Base-by-base conservation (phyloP, 1,140 invertebrate species). In the Papilio dardanus region DNA sequence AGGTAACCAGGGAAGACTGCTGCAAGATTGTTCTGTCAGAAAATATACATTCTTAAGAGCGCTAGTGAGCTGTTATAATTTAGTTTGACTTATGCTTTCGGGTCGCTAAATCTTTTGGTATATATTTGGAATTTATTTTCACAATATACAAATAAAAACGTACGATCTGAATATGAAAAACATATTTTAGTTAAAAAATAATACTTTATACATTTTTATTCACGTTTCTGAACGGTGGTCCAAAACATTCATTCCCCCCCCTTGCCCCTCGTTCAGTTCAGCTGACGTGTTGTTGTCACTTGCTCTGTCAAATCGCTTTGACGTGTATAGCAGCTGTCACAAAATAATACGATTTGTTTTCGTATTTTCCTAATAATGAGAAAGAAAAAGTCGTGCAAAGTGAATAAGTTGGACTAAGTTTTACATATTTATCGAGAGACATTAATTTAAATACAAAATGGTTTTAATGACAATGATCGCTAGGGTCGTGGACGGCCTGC, bases 381-480 rank as follows among this genome's bases (percentile, higher is more conserved):
- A 89, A 92, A 83, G 78, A 88, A 91, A 88, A 92, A 86, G 81
- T 80, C 80, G 79, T 79, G 73, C 78, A 62, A 65, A 79, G 46
- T 77, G 74, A 76, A 76, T 14, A 73, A 73, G 35, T 54, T 33
- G 77, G 76, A 76, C 68, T 78, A 73, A 80, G 75, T 79, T 76
- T 54, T 83, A 77, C 78, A 76, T 79, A 65, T 76, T 83, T 75
- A 81, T 40, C 76, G 78, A 89, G 79, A 3, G 24, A 30, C 24
- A 30, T 62, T 62, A 16, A 78, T 75, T 78, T 79, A 76, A 79
- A 83, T 73, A 74, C 79, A 97, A 94, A 89, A 99, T 99, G 98
- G 97, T 99, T 84, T 91, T 99, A 80, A 96, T 99, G 94, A 99
- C 99, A 77, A 98, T 99, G 97, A 99, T 99, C 87, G 99, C 98